Evolutionary conservation across 2,888 invertebrate species (phyloP).

Genomic region (Athrips mouffetella): DNA sequence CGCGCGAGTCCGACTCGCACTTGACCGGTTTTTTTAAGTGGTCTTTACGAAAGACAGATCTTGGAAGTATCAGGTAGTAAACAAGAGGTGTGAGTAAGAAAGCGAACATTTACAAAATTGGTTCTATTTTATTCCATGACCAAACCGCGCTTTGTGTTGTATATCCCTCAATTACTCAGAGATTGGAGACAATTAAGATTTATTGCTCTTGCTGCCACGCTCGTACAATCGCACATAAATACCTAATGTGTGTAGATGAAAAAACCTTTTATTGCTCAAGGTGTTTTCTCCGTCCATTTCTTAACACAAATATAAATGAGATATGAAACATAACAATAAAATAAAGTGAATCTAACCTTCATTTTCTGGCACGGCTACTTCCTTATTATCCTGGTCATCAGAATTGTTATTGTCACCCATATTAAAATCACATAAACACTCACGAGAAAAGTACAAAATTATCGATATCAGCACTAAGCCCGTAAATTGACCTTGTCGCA

Average conservation of each 20-base stretch:
- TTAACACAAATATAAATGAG: too few relatives aligned
- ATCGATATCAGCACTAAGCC: slow-evolving; percentile 28
- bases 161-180: slow-evolving; percentile 20
- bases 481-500: slow-evolving; percentile 42
- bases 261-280: too few relatives aligned
- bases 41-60: not conserved
- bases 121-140: not conserved
- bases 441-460: slow-evolving; percentile 28
- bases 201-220: slow-evolving; percentile 13
- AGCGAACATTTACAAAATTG: not conserved
- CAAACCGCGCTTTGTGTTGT: slow-evolving; percentile 9
- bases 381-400: slow-evolving; percentile 25
- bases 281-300: too few relatives aligned
- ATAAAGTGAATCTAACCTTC: not conserved
- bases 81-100: not conserved
- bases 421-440: slow-evolving; percentile 26
- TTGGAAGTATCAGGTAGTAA: not conserved
- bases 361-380: slow-evolving; percentile 24
- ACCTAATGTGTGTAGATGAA: not conserved
- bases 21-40: too few relatives aligned
- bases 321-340: too few relatives aligned
- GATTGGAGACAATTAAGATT: slow-evolving; percentile 22
- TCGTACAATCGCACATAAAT: slow-evolving; percentile 2
- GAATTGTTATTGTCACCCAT: slow-evolving; percentile 5
- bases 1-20: too few relatives aligned